Evolutionary conservation across 1,140 invertebrate species (phyloP).

Genomic region (Drosophila willistoni): DNA sequence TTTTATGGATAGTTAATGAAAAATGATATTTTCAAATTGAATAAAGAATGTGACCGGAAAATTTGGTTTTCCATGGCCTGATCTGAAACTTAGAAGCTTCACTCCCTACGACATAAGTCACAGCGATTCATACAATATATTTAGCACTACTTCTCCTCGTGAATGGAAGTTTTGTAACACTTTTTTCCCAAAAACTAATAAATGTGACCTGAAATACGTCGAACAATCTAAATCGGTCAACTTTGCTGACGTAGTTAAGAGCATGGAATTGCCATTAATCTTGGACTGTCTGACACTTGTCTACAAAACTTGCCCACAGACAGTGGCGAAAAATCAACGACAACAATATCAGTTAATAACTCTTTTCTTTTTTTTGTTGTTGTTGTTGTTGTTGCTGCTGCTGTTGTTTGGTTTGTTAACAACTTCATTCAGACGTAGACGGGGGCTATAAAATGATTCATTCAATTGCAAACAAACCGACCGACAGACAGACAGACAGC

Average conservation of each 20-base stretch:
- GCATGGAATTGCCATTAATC: slow-evolving; percentile 12
- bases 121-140: too few relatives aligned
- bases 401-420: slow-evolving; percentile 1
- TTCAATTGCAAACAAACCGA: not conserved
- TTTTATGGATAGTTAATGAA: too few relatives aligned
- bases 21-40: too few relatives aligned
- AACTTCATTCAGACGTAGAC: not conserved
- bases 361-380: not conserved
- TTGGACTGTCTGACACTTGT: slow-evolving; percentile 8
- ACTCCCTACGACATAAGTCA: too few relatives aligned
- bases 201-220: not conserved
- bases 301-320: slow-evolving; percentile 15
- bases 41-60: too few relatives aligned
- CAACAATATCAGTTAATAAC: slow-evolving; percentile 14
- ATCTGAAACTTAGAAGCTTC: too few relatives aligned
- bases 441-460: slow-evolving; percentile 12
- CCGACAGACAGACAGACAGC: not conserved
- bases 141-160: too few relatives aligned
- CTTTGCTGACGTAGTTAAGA: not conserved
- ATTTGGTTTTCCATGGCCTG: too few relatives aligned
- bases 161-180: too few relatives aligned
- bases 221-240: not conserved
- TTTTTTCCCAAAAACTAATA: not conserved
- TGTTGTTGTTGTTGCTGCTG: not conserved
- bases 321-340: not conserved